Percentiles rank a stretch among this genome's conserved stretches.
Evolutionary conservation across 2,113 vertebrate genomes (phyloP).

Genomic region (Paraplagusia blochii): DNA sequence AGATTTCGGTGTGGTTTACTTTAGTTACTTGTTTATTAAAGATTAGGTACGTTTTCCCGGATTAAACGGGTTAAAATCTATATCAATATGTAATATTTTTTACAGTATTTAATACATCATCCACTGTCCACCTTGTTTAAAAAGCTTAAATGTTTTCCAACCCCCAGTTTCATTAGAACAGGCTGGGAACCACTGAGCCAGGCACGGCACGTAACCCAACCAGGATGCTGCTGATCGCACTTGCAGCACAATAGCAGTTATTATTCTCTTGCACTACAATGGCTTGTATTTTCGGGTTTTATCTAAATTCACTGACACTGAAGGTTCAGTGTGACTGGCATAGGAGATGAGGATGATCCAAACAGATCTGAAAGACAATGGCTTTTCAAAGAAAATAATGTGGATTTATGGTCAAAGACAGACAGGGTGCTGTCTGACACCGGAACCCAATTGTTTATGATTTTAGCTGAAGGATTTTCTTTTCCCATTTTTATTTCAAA

Average conservation of each 20-base stretch:
- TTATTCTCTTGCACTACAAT: conserved; percentile 54
- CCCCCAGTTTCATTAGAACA: conserved; percentile 31
- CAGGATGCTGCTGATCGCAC: conserved; percentile 47
- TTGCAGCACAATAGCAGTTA: conserved; percentile 43
- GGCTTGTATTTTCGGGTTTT: conserved; percentile 42
- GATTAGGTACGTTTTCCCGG: too few species aligned
- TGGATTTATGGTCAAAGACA: too few species aligned
- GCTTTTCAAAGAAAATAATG: background rate
- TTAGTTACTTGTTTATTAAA: too few species aligned
- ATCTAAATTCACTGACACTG: conserved; percentile 52
- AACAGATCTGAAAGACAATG: background rate
- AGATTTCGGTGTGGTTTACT: too few species aligned
- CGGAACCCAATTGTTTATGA: too few species aligned
- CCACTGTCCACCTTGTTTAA: too few species aligned
- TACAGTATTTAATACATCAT: too few species aligned
- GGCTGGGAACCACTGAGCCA: conserved; percentile 43
- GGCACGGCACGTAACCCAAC: conserved; percentile 49
- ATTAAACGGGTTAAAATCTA: too few species aligned
- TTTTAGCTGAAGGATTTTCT: too few species aligned
- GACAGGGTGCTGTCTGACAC: too few species aligned
- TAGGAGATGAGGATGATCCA: background rate
- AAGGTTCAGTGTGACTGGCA: background rate
- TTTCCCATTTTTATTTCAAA: too few species aligned
- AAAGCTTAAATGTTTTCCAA: background rate
- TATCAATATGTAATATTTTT: too few species aligned